Evolutionary conservation across 64 coral and sea anemone genomes (phyloP).

Genomic region (Pachyseris speciosa): DNA sequence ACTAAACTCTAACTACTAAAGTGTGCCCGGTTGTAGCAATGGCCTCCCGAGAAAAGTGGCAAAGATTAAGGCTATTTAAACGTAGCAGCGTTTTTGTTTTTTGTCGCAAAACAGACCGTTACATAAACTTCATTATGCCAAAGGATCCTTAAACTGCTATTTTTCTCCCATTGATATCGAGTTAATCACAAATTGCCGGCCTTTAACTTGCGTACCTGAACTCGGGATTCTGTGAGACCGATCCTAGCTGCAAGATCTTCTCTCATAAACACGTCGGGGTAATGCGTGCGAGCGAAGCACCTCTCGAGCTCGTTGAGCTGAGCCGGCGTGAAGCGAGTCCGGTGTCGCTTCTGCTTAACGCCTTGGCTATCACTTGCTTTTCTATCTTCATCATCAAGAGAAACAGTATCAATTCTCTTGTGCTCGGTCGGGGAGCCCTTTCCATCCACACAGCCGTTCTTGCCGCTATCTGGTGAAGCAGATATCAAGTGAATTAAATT

Average conservation of each 20-base stretch:
- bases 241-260: constrained; percentile 97
- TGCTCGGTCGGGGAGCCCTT: constrained; percentile 93
- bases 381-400: constrained; percentile 89
- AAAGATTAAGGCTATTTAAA: constrained; percentile 42
- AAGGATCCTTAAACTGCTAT: constrained; percentile 80
- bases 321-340: constrained; percentile 95
- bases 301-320: constrained; percentile 96
- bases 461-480: constrained; percentile 89
- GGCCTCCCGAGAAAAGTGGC: constrained; percentile 4
- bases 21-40: constrained; percentile 4
- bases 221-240: constrained; percentile 95
- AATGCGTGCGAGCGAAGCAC: constrained; percentile 96
- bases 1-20: constrained; percentile 65
- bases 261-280: constrained; percentile 98
- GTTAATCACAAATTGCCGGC: constrained; percentile 56
- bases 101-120: constrained; percentile 77
- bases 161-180: constrained; percentile 89
- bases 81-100: constrained; percentile 41
- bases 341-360: constrained; percentile 97
- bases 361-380: constrained; percentile 88
- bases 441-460: constrained; percentile 82
- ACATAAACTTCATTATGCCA: constrained; percentile 95
- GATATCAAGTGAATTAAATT: constrained; percentile 94
- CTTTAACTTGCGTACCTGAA: constrained; percentile 79
- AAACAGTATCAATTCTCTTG: constrained; percentile 87